Base-by-base conservation (phyloP, 2,113 vertebrate species). In the Pelodiscus sinensis region DNA sequence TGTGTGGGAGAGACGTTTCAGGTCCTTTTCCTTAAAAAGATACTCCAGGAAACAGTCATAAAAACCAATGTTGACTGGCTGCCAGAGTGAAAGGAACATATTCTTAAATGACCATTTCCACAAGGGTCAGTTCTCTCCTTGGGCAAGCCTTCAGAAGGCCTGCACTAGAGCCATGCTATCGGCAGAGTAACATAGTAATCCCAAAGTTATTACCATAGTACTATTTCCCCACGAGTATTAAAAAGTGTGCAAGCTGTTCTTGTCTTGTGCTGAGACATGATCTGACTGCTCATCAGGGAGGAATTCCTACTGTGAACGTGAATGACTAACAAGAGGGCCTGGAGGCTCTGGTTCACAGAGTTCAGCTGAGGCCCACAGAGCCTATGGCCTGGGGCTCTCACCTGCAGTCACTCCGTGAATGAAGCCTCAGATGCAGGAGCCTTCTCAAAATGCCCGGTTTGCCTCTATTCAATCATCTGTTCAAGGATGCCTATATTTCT, bases 291-390 rank as follows among this genome's bases (percentile, higher is more conserved):
- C 0, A 2, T 3, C 54, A 35, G 65, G 75, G 4, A 3, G 0
- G 4, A 62, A 38, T 44, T 92, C 29, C 2, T n/a, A 50, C 57
- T 94, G 78, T 6, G 88, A 92, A 51, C 79, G 83, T 82, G 87
- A 56, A 18, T 81, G 73, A 35, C 73, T 51, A 15, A 11, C 51
- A 80, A 85, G 77, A 25, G 14, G 68, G 18, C 60, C 35, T 35
- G 38, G 22, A 77, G 92, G 35, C 31, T 94, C 29, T 68, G 77
- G 9, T 80, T 89, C 60, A 18, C n/a, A 62, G 60, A 11, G 15
- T 2, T n/a, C 29, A 55, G 12, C 68, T 25, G 18, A 11, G 38
- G 2, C 12, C 75, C 13, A 9, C 29, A 68, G 50, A 85, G 18
- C 31, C 14, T 52, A 52, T 8, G 60, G 35, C 11, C 58, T 51